Base-by-base conservation (phyloP, 2,113 vertebrate species). In the Pyxicephalus adspersus region DNA sequence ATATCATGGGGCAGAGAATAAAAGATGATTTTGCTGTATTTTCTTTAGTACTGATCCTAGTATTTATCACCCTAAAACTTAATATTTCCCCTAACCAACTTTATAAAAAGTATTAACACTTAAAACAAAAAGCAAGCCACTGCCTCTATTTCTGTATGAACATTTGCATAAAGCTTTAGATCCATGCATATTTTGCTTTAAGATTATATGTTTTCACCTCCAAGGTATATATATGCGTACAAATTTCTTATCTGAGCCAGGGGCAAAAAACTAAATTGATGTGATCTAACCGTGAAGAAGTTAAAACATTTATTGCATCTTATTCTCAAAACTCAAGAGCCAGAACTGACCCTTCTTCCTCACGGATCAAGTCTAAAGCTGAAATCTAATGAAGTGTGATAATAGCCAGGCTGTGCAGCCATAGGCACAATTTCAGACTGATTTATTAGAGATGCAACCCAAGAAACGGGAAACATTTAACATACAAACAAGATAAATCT, bases 321-420 rank as follows among this genome's bases (percentile, higher is more conserved):
- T 58, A 57, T 34, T 58, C 52, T 22, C 20, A 74, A 60, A 34
- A 34, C 13, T n/a, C 57, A n/a, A n/a, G 55, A 73, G 54, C 22
- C 71, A 60, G 71, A 38, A 5, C 71, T 18, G 71, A 60, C 29
- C 71, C 71, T 58, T 38, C 52, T 34, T 73, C 70, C 34, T 73
- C 50, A 73, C 52, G 52, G 70, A 73, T 73, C 54, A 73, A 31
- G 28, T 73, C 70, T 31, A 34, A n/a, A 58, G 9, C 71, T 60
- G 20, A 38, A 54, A 55, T 74, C 34, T 60, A 74, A 58, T 60
- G 28, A 60, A 74, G 71, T 74, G 26, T 60, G 54, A 74, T 38
- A 38, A 58, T 5, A 38, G 54, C 54, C 71, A 38, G n/a, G 54
- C 55, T 74, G 28, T 22, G 54, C 34, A 34, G 71, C 71, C 71